Conservation (phyloP, 1,140 invertebrate genomes). For the Charaxes varanes region DNA sequence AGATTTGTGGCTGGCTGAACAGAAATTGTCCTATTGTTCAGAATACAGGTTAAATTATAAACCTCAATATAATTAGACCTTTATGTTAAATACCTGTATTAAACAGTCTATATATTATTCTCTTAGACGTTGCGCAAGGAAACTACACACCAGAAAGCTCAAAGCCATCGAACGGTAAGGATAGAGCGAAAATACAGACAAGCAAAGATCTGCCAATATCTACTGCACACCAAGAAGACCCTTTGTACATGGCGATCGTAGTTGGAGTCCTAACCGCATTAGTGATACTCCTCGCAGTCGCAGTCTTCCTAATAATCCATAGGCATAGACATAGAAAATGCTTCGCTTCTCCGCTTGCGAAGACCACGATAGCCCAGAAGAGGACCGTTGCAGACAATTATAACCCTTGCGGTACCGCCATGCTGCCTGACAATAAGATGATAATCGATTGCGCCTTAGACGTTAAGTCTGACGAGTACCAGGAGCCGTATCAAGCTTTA, state of each 20-base stretch:
- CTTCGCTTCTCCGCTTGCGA: constrained; percentile 82
- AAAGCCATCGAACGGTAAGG: constrained; percentile 56
- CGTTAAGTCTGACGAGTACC: constrained; percentile 84
- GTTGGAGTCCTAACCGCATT: constrained; percentile 87
- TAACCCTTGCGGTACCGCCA: constrained; percentile 67
- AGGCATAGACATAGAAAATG: constrained; percentile 86
- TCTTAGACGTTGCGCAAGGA: constrained; percentile 81
- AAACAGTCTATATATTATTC: too few relatives aligned
- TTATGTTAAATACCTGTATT: too few relatives aligned
- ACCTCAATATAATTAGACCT: too few relatives aligned
- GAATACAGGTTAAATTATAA: too few relatives aligned
- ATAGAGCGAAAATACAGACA: constrained; percentile 71
- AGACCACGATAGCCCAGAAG: constrained; percentile 71
- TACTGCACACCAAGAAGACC: constrained; percentile 81
- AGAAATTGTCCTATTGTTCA: too few relatives aligned
- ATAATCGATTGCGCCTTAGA: constrained; percentile 67
- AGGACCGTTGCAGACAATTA: constrained; percentile 42
- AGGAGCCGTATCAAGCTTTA: constrained; percentile 85
- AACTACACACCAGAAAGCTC: constrained; percentile 80
- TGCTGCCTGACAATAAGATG: constrained; percentile 73
- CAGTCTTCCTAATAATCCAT: constrained; percentile 85
- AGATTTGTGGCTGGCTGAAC: too few relatives aligned
- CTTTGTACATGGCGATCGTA: constrained; percentile 87
- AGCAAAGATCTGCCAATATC: constrained; percentile 77
- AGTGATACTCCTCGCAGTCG: constrained; percentile 82